Evolutionary conservation across 2,113 vertebrate genomes (phyloP).

Genomic region (Vanacampus margaritifer): DNA sequence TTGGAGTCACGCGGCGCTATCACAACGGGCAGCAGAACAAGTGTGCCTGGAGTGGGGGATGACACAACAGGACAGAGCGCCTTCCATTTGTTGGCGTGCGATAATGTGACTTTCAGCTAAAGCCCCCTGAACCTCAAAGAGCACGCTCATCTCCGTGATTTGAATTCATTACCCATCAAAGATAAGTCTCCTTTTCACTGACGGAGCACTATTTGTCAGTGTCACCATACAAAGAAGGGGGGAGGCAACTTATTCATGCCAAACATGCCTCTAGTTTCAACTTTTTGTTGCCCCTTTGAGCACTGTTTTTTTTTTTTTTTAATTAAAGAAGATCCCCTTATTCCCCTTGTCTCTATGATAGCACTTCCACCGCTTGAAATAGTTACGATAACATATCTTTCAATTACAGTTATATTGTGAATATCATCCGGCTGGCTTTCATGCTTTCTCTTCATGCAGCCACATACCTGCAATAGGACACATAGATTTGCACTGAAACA

Average conservation of each 20-base stretch:
- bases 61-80: conserved; percentile 52
- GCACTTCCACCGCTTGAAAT: conserved; percentile 57
- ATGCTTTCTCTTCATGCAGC: conserved; percentile 46
- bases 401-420: conserved; percentile 78
- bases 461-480: conserved; percentile 65
- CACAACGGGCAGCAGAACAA: conserved; percentile 32
- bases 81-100: conserved; percentile 62
- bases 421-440: conserved; percentile 68
- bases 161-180: conserved; percentile 77
- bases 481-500: conserved; percentile 63
- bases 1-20: conserved; percentile 31
- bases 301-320: conserved; percentile 54
- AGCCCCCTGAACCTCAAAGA: conserved; percentile 71
- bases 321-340: conserved; percentile 72
- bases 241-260: conserved; percentile 75
- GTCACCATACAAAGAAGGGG: conserved; percentile 73
- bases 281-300: conserved; percentile 68
- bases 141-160: conserved; percentile 74
- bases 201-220: conserved; percentile 75
- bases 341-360: conserved; percentile 67
- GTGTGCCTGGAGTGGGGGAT: conserved; percentile 31
- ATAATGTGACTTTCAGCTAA: conserved; percentile 68
- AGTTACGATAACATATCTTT: conserved; percentile 77
- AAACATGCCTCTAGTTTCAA: conserved; percentile 76
- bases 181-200: conserved; percentile 74